phyloP scores from a whole-genome alignment of 2,113 vertebrate genomes.

The Colinus virginianus region DNA sequence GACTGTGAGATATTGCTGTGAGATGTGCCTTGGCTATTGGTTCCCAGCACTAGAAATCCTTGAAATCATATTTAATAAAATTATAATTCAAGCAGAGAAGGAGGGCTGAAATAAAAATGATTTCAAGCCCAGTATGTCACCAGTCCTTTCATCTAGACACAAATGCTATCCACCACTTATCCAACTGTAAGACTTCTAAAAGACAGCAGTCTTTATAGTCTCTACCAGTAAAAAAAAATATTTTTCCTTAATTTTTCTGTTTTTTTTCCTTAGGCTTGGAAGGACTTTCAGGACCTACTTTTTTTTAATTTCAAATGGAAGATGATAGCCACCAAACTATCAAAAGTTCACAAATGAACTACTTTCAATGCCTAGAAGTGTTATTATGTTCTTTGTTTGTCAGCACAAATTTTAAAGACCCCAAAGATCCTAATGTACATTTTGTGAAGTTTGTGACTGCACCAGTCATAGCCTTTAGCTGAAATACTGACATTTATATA shows the following conservation, averaged over 20 bases:
- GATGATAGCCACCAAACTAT: neutral
- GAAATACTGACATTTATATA: neutral
- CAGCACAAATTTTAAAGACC: neutral
- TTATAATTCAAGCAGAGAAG: neutral
- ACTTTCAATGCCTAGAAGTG: neutral
- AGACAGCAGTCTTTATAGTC: neutral
- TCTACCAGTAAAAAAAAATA: neutral
- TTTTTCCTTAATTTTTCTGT: neutral
- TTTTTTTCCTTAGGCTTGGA: neutral
- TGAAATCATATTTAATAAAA: neutral
- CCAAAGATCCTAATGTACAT: neutral
- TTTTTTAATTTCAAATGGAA: neutral
- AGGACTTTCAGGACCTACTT: neutral
- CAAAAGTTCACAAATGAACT: neutral
- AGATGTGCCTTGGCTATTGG: neutral
- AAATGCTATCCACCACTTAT: neutral
- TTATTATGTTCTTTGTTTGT: neutral
- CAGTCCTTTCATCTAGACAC: neutral
- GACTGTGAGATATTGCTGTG: too few species aligned
- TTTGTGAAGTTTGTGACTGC: neutral
- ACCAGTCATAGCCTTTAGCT: neutral
- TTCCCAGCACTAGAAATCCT: neutral
- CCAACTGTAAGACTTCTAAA: neutral
- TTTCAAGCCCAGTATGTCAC: neutral
- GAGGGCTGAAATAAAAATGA: neutral